Percentiles rank a stretch among this genome's conserved stretches.
Conservation (phyloP, 2,797 vertebrate genomes). For the Cheirogaleus major region DNA sequence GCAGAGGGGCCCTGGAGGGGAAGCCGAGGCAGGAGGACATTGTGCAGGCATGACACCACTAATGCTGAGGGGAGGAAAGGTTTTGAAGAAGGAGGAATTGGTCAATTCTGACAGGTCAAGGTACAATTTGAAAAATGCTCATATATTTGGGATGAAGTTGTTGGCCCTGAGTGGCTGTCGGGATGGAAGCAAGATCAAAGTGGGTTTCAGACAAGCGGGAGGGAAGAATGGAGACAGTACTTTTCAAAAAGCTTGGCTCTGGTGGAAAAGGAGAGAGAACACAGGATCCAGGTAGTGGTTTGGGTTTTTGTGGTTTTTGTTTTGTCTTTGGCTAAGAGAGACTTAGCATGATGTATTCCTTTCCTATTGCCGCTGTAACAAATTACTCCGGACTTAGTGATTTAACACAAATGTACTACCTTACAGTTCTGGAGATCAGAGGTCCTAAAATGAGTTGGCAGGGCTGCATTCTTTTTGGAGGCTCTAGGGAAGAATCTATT, state of each 20-base stretch:
- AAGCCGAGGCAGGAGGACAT: not conserved
- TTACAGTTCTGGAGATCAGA: not conserved
- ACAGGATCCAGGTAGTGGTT: not conserved
- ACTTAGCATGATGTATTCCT: not conserved
- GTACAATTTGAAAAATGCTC: not conserved
- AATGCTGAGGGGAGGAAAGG: too few relatives aligned
- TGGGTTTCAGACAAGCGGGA: not conserved
- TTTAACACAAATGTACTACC: not conserved
- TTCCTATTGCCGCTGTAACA: not conserved
- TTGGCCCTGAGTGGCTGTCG: not conserved
- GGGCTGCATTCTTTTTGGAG: not conserved
- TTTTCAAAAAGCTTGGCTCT: not conserved
- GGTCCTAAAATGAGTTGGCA: not conserved
- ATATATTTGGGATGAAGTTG: not conserved
- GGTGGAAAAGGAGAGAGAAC: not conserved
- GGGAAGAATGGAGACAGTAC: not conserved
- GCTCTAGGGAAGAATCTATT: not conserved
- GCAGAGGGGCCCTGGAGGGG: not conserved
- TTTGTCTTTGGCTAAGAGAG: not conserved
- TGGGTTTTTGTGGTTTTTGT: not conserved
- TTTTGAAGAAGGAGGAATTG: not conserved
- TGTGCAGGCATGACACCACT: not conserved
- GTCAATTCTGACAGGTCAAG: not conserved
- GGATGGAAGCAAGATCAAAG: not conserved
- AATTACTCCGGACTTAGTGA: not conserved